These are phyloP conservation scores for Phyllopteryx taeniolatus DNA, from an alignment of 2,113 vertebrate genomes.

Conservation along the genomic window DNA sequence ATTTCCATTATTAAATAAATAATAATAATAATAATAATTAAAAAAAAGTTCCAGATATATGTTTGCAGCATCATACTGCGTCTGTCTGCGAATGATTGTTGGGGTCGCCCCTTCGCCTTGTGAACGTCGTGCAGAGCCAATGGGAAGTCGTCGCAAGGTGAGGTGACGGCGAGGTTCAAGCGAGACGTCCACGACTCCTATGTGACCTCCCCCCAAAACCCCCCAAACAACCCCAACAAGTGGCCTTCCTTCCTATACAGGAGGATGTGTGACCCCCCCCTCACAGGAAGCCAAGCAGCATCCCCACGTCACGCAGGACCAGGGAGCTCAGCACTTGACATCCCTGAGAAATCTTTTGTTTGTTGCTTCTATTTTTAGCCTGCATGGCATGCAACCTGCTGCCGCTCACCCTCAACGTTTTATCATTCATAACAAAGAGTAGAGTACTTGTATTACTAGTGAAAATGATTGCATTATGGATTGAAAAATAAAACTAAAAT, in stretches of 20 bases:
- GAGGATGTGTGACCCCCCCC: conserved; percentile 77
- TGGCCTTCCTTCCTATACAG: conserved; percentile 85
- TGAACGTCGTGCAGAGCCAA: conserved; percentile 81
- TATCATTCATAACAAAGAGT: background rate
- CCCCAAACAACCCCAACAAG: conserved; percentile 60
- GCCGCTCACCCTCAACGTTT: conserved; percentile 11
- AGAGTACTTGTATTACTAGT: background rate
- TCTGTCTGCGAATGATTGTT: conserved; percentile 36
- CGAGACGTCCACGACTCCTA: conserved; percentile 80
- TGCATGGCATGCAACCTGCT: background rate
- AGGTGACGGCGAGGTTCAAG: conserved; percentile 82
- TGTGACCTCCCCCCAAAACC: conserved; percentile 58
- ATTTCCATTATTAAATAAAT: no score
- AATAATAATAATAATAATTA: no score
- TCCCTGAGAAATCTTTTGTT: conserved; percentile 62
- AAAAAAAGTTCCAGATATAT: no score
- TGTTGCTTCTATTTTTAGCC: conserved; percentile 54
- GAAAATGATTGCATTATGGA: background rate
- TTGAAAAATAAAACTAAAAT: background rate
- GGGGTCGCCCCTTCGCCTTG: conserved; percentile 27
- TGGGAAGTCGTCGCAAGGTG: conserved; percentile 84
- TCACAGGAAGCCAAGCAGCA: conserved; percentile 72
- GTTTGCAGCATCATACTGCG: background rate
- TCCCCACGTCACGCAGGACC: conserved; percentile 74
- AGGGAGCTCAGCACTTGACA: conserved; percentile 47